These are phyloP conservation scores for Drosophila macrospina DNA, from an alignment of 2,888 invertebrate species.

Conservation along the genomic window DNA sequence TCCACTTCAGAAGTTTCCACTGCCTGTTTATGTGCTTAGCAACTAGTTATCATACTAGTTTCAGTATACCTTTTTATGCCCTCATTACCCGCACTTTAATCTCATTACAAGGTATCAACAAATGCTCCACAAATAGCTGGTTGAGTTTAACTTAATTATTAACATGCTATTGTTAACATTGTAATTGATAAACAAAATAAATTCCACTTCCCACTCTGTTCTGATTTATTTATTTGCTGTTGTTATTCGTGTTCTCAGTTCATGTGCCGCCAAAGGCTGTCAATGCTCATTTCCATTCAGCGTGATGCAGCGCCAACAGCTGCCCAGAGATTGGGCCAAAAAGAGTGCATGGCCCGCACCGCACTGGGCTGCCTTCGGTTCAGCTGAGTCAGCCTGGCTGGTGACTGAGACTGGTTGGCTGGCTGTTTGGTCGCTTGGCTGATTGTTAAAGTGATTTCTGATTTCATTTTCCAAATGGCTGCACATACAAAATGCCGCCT, in stretches of 20 bases:
- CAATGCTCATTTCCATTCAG: conserved; percentile 48
- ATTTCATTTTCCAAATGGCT: conserved; percentile 77
- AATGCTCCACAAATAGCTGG: conserved; percentile 1
- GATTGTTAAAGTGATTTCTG: conserved; percentile 68
- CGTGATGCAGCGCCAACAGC: conserved; percentile 59
- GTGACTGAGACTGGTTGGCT: conserved; percentile 26
- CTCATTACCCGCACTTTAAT: background rate
- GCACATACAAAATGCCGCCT: conserved; percentile 61
- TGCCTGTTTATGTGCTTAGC: background rate
- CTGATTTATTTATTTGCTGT: background rate
- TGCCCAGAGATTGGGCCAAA: conserved; percentile 46
- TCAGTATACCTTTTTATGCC: background rate
- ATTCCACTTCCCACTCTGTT: conserved; percentile 17
- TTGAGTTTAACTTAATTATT: conserved; percentile 58
- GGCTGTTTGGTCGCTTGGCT: conserved; percentile 44
- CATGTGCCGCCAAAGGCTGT: conserved; percentile 44
- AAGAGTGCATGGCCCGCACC: conserved; percentile 21
- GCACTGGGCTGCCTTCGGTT: conserved; percentile 7
- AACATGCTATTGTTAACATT: conserved; percentile 51
- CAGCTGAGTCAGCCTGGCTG: conserved; percentile 41
- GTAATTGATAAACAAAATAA: conserved; percentile 49
- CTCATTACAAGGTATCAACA: background rate
- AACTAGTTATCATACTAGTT: no score
- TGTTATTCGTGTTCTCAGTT: conserved; percentile 13
- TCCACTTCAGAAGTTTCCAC: background rate